phyloP scores from a whole-genome alignment of 2,113 vertebrate species.

The Macquaria ambigua region DNA sequence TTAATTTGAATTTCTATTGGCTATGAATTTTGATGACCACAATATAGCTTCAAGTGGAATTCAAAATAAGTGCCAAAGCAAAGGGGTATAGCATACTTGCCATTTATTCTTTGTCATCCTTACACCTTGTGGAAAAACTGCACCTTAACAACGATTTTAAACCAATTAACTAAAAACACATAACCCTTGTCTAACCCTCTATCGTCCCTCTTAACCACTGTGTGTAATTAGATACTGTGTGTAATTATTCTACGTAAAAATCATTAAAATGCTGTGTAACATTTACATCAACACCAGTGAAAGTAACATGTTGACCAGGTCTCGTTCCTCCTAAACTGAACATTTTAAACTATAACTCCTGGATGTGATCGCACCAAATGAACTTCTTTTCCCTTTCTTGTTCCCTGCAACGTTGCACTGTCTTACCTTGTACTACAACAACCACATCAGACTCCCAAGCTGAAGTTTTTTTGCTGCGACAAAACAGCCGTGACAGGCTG shows the following conservation, averaged over 20 bases:
- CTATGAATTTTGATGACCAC: slow-evolving; percentile 32
- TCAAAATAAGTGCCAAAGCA: slow-evolving; percentile 24
- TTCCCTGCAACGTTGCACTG: slow-evolving; percentile 42
- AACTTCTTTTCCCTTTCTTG: slow-evolving; percentile 23
- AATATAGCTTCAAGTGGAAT: slow-evolving; percentile 25
- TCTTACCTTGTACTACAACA: slow-evolving; percentile 37
- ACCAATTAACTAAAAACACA: slow-evolving; percentile 83
- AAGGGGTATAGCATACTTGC: slow-evolving; percentile 14
- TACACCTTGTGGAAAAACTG: slow-evolving; percentile 78
- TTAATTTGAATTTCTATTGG: slow-evolving; percentile 59
- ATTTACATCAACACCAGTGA: slow-evolving; percentile 37
- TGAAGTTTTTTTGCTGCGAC: slow-evolving; percentile 41
- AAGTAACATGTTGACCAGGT: slow-evolving; percentile 36
- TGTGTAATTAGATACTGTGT: slow-evolving; percentile 83
- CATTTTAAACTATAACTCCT: slow-evolving; percentile 49
- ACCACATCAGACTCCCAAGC: slow-evolving; percentile 27
- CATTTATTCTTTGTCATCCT: slow-evolving; percentile 72
- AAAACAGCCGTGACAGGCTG: slow-evolving; percentile 58
- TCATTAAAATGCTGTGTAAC: slow-evolving; percentile 70
- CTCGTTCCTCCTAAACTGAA: slow-evolving; percentile 47
- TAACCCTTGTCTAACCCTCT: slow-evolving; percentile 89
- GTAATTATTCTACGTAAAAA: slow-evolving; percentile 67
- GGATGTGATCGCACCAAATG: slow-evolving; percentile 32
- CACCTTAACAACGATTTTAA: slow-evolving; percentile 83
- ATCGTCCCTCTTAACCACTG: slow-evolving; percentile 81